A percentile compares a stretch with the other conserved stretches of the same genome.
Evolutionary conservation across 2,888 invertebrate species (phyloP).

Genomic region (Gisinianus flammeolus): DNA sequence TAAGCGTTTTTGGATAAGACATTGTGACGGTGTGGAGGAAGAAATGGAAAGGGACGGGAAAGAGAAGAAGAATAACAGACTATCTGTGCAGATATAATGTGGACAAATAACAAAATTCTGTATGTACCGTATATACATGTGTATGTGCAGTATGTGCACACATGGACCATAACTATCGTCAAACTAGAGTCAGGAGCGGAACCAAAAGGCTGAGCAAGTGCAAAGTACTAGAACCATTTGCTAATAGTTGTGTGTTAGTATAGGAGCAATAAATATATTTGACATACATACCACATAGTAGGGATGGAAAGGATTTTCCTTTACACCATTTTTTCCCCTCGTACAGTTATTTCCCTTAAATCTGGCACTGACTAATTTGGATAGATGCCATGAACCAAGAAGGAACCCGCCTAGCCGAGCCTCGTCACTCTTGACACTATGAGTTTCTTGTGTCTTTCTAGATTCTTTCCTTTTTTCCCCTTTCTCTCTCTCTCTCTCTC

Average conservation of each 20-base stretch:
- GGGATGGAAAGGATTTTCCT: not conserved
- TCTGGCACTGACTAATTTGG: slow-evolving; percentile 15
- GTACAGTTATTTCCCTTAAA: slow-evolving; percentile 3
- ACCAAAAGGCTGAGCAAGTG: not conserved
- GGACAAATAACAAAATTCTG: not conserved
- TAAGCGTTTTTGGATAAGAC: slow-evolving; percentile 16
- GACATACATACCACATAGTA: not conserved
- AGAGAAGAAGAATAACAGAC: not conserved
- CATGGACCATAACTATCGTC: not conserved
- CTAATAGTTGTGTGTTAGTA: not conserved
- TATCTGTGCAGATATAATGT: not conserved
- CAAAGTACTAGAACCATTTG: not conserved
- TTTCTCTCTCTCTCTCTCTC: not conserved
- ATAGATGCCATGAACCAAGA: not conserved
- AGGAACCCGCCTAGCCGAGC: not conserved
- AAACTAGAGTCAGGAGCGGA: not conserved
- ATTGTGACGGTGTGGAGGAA: not conserved
- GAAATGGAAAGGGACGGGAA: not conserved
- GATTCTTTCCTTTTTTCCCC: not conserved
- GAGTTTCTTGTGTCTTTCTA: not conserved
- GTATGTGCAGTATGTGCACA: not conserved
- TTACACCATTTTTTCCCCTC: not conserved
- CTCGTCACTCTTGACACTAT: too few species aligned
- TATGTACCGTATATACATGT: not conserved
- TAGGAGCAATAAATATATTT: not conserved